Evolutionary conservation across 2,797 vertebrate genomes (phyloP), one percentile per base, ranked within the genome.

Genomic region (Orientallactaga sibirica): DNA sequence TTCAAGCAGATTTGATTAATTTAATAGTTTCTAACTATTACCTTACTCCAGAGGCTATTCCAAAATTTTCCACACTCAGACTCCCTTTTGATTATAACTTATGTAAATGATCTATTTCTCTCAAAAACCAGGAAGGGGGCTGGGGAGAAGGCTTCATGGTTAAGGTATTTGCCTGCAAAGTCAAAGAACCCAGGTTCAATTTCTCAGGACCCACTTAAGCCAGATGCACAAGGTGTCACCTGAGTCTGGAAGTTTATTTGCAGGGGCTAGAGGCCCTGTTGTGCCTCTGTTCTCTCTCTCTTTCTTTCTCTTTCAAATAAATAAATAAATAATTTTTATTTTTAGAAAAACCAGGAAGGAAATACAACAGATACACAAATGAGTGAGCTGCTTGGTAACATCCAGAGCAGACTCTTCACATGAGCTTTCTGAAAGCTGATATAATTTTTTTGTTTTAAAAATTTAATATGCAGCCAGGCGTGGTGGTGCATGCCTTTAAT

Each of bases 101-200:
- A 94, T 98, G 97, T 96, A 98, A 98, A 98, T 98, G 93, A 97
- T 97, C 89, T 96, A 85, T 96, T 97, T 95, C 94, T 97, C 79
- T 95, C 83, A 64, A 64, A 80, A 80, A 80, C 75, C 96, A 94
- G 91, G n/a, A 74, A 96, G 83, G 43, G 43, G 43, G 43, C 48
- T 48, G 48, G 48, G 48, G 48, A 48, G 48, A 48, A 7, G 48
- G 48, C 48, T 48, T 48, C 48, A 48, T 48, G 48, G 48, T 48
- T 48, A 48, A 48, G 48, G 48, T 8, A 7, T 10, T 48, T 8
- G 7, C 48, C 48, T 48, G 48, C 10, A 10, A 2, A 48, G 48
- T 10, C 48, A 48, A 48, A 48, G 48, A 10, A 48, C 48, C 48
- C 48, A 48, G 48, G 7, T 48, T 48, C 48, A 48, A 48, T 48